Evolutionary conservation across 2,888 invertebrate species (phyloP), one percentile per base, ranked within the genome.

Genomic region (Cephus sareptanus): DNA sequence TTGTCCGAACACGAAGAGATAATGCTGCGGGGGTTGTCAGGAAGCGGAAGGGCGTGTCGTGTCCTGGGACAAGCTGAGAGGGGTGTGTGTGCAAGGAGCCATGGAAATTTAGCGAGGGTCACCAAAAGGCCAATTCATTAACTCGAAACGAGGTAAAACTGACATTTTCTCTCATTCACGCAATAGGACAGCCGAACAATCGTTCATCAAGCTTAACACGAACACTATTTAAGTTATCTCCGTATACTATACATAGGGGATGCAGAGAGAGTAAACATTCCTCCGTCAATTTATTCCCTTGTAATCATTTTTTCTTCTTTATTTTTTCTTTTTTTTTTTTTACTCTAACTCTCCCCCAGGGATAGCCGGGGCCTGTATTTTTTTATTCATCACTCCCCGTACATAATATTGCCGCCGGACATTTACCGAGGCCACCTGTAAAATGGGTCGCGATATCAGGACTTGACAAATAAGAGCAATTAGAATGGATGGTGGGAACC

Each of bases 1-100:
- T 82, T 85, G 88, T 87, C 86, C 87, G 85, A 85, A 85, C 86
- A 83, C 56, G 56, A 80, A 75, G 84, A 84, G 88, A 87, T 87
- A 87, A 88, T 88, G 86, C 84, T 85, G 85, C 85, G 83, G 83
- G 82, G 31, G 56, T 33, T 56, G 37, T 77, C 78, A 76, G 81
- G 80, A 79, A 80, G 78, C 78, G 78, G 79, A 81, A 81, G 85
- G 85, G 87, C 83, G 83, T 85, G 86, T 87, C 89, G 89, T 88
- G 87, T 88, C 86, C 85, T 83, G 56, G 56, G 56, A 56, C 56
- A 56, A 23, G 56, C 6, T 23, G 56, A 2, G 56, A 56, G 56
- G 40, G 23, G 56, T 56, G 56, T 9, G 34, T 9, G 34, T 34
- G 56, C 56, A 56, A 56, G 56, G 56, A 56, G 56, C 9, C 56